phyloP scores from a whole-genome alignment of 2,113 vertebrate genomes.

The Anoplopoma fimbria region DNA sequence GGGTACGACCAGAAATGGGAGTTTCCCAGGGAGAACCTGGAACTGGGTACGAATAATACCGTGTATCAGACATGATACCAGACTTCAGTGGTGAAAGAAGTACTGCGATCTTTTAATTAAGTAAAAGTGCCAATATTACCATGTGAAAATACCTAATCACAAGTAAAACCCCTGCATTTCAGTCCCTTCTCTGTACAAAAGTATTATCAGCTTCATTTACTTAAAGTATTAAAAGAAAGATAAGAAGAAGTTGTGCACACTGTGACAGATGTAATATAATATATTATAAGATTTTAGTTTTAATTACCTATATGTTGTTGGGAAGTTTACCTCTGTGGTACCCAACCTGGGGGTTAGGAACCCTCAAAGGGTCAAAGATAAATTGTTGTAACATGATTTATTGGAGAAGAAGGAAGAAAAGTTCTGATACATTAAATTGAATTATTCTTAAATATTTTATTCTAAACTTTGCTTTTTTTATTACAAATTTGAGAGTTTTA shows the following conservation, averaged over 20 bases:
- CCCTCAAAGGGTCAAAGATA: background rate
- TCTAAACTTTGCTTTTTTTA: background rate
- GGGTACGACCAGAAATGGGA: slow-evolving; percentile 93
- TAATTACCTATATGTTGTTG: no score
- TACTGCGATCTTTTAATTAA: background rate
- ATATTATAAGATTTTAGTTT: background rate
- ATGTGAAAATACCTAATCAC: background rate
- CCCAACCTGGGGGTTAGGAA: background rate
- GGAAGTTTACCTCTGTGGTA: background rate
- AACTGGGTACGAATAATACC: slow-evolving; percentile 87
- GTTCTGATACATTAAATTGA: background rate
- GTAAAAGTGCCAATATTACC: background rate
- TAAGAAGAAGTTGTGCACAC: background rate
- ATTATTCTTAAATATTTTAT: background rate
- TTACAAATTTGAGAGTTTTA: background rate
- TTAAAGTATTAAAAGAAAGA: background rate
- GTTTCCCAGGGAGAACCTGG: slow-evolving; percentile 95
- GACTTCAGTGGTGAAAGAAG: background rate
- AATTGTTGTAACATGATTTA: background rate
- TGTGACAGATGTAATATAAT: background rate
- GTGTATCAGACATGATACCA: background rate
- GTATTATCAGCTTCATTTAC: background rate
- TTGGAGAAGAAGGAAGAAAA: background rate
- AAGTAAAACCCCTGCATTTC: background rate
- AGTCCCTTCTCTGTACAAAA: background rate